Evolutionary conservation across 2,113 vertebrate genomes (phyloP), one percentile per base, ranked within the genome.

Genomic region (Nannospalax galili): DNA sequence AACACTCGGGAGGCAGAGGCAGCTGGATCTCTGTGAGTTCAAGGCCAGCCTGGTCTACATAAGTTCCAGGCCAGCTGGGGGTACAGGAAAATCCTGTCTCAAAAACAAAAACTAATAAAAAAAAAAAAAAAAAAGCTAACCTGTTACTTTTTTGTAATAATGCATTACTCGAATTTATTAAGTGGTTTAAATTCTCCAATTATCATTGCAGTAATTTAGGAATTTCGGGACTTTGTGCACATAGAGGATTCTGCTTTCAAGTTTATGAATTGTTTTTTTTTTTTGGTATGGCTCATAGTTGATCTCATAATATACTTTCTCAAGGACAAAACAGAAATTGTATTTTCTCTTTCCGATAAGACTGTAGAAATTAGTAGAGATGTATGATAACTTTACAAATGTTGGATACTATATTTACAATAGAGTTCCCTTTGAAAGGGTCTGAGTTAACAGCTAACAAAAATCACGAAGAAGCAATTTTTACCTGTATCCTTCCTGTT

Each of bases 221-320:
- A 16, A 86, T 37, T 37, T 7, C 84, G 72, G 42, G 45, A 86
- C 37, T 58, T 86, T 48, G 12, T 86, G 52, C 9, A 75, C 19
- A 7, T n/a, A n/a, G 35, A 9, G 40, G 3, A 56, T 42, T n/a
- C n/a, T 70, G 64, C 58, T 88, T 95, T 28, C 32, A 1, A 80
- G 22, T 70, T 95, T 87, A 40, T 87, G n/a, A 96, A 70, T 26
- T 93, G 6, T 4, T 92, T 30, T 93, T 42, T 72, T 42, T n/a
- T 52, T 52, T 52, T 52, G 6, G 74, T 70, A 65, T 92, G 73
- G 5, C 10, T 84, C 35, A 90, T 0, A 92, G 24, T 22, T 92
- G 42, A 65, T 60, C 45, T 94, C 26, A 69, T 64, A 90, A 78
- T 62, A 60, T 52, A 91, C 64, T 95, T 94, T 85, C 32, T 93